Evolutionary conservation across 64 coral and sea anemone species (phyloP).

Genomic region (Astreopora myriophthalma): DNA sequence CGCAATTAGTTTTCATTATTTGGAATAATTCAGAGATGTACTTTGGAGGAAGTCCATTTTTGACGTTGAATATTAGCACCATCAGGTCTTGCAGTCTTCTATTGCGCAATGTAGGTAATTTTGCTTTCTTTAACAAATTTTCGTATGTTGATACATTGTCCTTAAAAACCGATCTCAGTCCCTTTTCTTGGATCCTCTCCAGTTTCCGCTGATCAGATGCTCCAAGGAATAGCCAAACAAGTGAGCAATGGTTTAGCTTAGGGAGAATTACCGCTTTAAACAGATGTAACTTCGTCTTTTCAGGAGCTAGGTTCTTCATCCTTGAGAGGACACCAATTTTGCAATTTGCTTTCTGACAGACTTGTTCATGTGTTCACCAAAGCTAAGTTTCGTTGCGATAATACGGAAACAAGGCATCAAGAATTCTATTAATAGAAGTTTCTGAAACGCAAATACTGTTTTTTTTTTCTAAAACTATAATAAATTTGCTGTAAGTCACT

Average conservation of each 20-base stretch:
- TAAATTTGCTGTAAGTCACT: too few relatives aligned
- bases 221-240: slow-evolving; percentile 8
- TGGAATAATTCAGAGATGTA: not conserved
- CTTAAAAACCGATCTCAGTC: slow-evolving; percentile 16
- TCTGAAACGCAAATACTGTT: too few relatives aligned
- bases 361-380: too few relatives aligned
- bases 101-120: not conserved
- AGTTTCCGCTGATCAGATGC: slow-evolving; percentile 26
- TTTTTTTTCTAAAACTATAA: too few relatives aligned
- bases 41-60: not conserved
- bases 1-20: slow-evolving; percentile 14
- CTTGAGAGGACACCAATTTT: too few relatives aligned
- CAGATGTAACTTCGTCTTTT: slow-evolving; percentile 33
- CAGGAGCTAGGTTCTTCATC: slow-evolving; percentile 3
- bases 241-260: slow-evolving; percentile 27
- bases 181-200: not conserved
- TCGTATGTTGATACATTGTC: not conserved
- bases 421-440: too few relatives aligned
- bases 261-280: slow-evolving; percentile 8
- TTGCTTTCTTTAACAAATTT: slow-evolving; percentile 20
- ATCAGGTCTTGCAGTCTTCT: slow-evolving; percentile 24
- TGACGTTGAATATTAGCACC: not conserved
- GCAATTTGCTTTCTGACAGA: too few relatives aligned
- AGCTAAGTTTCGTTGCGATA: too few relatives aligned
- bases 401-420: too few relatives aligned